A percentile compares a stretch with the other conserved stretches of the same genome.
phyloP scores from a whole-genome alignment of 2,113 vertebrate species.

The Ammodytes marinus region DNA sequence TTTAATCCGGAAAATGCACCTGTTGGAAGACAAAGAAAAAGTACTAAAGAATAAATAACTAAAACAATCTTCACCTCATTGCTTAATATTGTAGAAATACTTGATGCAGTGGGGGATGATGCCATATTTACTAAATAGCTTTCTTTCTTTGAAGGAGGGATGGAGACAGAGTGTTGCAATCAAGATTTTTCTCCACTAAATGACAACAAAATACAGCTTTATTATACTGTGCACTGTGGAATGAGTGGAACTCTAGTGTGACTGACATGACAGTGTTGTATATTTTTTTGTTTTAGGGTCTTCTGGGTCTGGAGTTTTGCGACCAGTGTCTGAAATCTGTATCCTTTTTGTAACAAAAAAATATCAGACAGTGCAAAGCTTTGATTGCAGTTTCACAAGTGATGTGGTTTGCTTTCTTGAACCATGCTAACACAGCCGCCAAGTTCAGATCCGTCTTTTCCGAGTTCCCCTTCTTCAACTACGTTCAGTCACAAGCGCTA shows the following conservation, averaged over 20 bases:
- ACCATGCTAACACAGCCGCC: slow-evolving; percentile 82
- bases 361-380: neutral
- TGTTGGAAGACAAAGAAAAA: no score
- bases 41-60: no score
- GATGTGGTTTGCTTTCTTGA: slow-evolving; percentile 78
- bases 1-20: no score
- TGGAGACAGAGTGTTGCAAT: no score
- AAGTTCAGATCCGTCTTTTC: slow-evolving; percentile 95
- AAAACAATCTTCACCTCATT: no score
- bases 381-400: slow-evolving; percentile 13
- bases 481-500: slow-evolving; percentile 95
- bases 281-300: slow-evolving; percentile 79
- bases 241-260: neutral
- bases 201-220: no score
- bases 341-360: slow-evolving; percentile 88
- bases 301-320: slow-evolving; percentile 82
- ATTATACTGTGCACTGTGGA: no score
- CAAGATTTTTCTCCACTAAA: no score
- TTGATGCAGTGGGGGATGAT: no score
- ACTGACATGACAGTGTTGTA: neutral
- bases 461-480: slow-evolving; percentile 98
- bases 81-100: no score
- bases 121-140: no score
- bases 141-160: no score
- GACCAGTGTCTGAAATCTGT: slow-evolving; percentile 96